Evolutionary conservation across 2,888 invertebrate genomes (phyloP).

Genomic region (Trisateles emortualis): DNA sequence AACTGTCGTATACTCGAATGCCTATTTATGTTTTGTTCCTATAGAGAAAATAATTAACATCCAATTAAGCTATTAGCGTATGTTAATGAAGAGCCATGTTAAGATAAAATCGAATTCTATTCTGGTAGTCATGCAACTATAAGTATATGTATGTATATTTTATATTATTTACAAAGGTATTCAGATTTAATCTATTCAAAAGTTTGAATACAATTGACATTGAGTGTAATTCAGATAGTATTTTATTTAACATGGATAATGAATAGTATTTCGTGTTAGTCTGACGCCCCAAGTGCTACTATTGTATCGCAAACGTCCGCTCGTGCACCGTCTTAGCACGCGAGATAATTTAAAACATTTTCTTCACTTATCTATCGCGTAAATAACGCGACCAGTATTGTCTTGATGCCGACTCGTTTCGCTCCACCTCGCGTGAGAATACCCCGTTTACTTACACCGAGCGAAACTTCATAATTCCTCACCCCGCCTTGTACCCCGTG

Average conservation of each 20-base stretch:
- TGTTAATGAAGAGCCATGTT: conserved; percentile 2
- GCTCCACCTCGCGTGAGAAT: conserved; percentile 73
- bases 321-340: conserved; percentile 58
- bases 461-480: conserved; percentile 72
- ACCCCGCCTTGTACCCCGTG: conserved; percentile 23
- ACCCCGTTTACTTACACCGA: conserved; percentile 61
- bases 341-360: conserved; percentile 75
- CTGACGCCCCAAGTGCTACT: conserved; percentile 49
- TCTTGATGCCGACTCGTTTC: conserved; percentile 69
- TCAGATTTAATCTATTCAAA: conserved; percentile 11
- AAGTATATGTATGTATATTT: not conserved
- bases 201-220: conserved; percentile 27
- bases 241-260: conserved; percentile 45
- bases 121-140: not conserved
- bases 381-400: conserved; percentile 71
- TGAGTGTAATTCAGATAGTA: conserved; percentile 51
- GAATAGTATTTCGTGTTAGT: conserved; percentile 54
- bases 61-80: conserved; percentile 14
- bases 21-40: not conserved
- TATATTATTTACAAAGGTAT: not conserved
- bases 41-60: conserved; percentile 7
- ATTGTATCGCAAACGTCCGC: conserved; percentile 42
- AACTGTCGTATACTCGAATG: not conserved
- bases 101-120: not conserved
- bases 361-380: conserved; percentile 73